A percentile compares a stretch with the other conserved stretches of the same genome.
phyloP scores from a whole-genome alignment of 2,888 invertebrate species.

The Pterostichus niger region DNA sequence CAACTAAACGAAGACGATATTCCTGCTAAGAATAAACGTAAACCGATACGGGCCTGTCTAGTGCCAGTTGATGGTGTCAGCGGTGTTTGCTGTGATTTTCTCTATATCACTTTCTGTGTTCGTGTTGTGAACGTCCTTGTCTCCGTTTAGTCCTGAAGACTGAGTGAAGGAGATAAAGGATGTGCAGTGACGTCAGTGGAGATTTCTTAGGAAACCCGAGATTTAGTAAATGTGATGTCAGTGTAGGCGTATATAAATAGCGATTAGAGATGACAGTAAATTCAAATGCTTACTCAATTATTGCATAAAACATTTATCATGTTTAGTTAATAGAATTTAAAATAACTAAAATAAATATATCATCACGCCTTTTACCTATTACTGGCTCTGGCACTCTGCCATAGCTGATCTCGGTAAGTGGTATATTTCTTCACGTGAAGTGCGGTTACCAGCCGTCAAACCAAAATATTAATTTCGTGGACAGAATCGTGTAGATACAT shows the following conservation, averaged over 20 bases:
- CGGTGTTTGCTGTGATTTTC: conserved; percentile 1
- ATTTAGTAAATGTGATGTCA: background rate
- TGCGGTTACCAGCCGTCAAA: no score
- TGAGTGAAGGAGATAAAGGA: conserved; percentile 19
- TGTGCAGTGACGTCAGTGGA: background rate
- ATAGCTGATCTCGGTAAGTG: no score
- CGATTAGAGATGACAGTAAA: background rate
- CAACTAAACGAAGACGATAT: background rate
- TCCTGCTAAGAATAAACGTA: conserved; percentile 17
- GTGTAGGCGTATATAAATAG: background rate
- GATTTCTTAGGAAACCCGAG: no score
- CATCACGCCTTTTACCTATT: no score
- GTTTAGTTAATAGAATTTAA: background rate
- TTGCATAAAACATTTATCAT: background rate
- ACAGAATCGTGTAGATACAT: no score
- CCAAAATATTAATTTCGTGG: no score
- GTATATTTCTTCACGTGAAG: no score
- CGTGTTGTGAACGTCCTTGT: background rate
- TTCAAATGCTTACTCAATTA: background rate
- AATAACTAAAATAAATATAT: no score
- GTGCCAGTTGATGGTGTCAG: conserved; percentile 33
- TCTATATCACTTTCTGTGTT: background rate
- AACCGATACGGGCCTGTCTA: conserved; percentile 22
- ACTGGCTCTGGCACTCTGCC: no score
- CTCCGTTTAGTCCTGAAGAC: conserved; percentile 1